These are phyloP conservation scores for Campodea augens DNA, from an alignment of 1,140 invertebrate genomes.

Conservation along the genomic window DNA sequence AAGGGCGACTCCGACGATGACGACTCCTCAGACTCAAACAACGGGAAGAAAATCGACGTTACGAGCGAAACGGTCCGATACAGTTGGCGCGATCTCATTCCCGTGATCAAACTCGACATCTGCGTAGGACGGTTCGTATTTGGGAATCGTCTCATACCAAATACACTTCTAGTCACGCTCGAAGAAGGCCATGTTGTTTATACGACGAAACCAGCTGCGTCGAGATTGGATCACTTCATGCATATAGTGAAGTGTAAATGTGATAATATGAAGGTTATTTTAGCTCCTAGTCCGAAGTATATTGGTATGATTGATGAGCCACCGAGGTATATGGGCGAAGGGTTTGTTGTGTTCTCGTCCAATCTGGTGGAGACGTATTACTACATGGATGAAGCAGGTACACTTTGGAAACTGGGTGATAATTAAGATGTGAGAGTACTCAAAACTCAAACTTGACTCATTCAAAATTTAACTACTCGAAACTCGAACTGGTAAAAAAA, in stretches of 20 bases:
- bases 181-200: conserved; percentile 91
- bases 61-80: conserved; percentile 22
- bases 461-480: too few species aligned
- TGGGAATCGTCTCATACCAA: conserved; percentile 88
- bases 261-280: conserved; percentile 85
- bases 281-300: conserved; percentile 85
- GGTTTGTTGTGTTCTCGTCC: conserved; percentile 89
- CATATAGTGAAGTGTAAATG: conserved; percentile 86
- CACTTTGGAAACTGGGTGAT: conserved; percentile 8
- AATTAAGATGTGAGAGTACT: too few species aligned
- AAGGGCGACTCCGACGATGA: conserved; percentile 19
- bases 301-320: conserved; percentile 85
- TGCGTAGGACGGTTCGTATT: conserved; percentile 79
- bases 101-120: conserved; percentile 88
- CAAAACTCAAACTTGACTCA: too few species aligned
- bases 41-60: conserved; percentile 7
- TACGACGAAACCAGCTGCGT: conserved; percentile 85
- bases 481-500: too few species aligned
- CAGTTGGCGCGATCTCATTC: conserved; percentile 90
- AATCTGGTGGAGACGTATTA: conserved; percentile 89
- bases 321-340: conserved; percentile 92
- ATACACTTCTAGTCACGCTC: conserved; percentile 75
- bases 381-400: conserved; percentile 85
- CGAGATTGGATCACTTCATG: conserved; percentile 84
- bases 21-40: conserved; percentile 2